Percentiles rank a stretch among this genome's conserved stretches.
Evolutionary conservation across 2,797 vertebrate genomes (phyloP).

Genomic region (Aphelocoma californica): DNA sequence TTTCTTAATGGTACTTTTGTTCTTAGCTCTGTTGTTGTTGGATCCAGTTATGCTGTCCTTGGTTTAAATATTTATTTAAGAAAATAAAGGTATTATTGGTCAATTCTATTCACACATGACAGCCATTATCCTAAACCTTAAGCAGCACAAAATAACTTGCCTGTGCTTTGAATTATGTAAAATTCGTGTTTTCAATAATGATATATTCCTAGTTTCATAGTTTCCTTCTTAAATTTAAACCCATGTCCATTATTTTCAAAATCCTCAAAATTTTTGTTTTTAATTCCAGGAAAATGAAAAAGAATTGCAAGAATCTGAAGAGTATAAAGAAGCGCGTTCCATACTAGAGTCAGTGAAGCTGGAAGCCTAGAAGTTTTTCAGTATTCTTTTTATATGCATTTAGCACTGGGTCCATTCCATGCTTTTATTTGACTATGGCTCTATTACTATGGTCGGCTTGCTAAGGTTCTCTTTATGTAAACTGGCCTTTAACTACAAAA

Average conservation of each 20-base stretch:
- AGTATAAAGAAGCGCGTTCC: slow-evolving; percentile 87
- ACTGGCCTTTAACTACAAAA: slow-evolving; percentile 54
- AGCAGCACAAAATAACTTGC: background rate
- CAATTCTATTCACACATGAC: background rate
- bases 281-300: slow-evolving; percentile 86
- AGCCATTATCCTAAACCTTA: background rate
- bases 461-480: slow-evolving; percentile 59
- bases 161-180: background rate
- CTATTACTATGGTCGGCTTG: slow-evolving; percentile 27
- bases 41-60: background rate
- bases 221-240: background rate
- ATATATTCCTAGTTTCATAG: background rate
- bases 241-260: background rate
- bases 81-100: background rate
- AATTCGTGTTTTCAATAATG: background rate
- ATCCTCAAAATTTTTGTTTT: slow-evolving; percentile 11
- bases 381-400: slow-evolving; percentile 63
- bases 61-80: background rate
- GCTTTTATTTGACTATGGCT: slow-evolving; percentile 66
- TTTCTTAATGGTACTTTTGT: background rate
- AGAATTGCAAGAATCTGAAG: slow-evolving; percentile 86
- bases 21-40: background rate
- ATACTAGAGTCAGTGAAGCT: slow-evolving; percentile 89
- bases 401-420: slow-evolving; percentile 80
- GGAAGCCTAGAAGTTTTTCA: slow-evolving; percentile 81